phyloP scores from a whole-genome alignment of 2,797 vertebrate species.

The Mormyrus hasselquistii region DNA sequence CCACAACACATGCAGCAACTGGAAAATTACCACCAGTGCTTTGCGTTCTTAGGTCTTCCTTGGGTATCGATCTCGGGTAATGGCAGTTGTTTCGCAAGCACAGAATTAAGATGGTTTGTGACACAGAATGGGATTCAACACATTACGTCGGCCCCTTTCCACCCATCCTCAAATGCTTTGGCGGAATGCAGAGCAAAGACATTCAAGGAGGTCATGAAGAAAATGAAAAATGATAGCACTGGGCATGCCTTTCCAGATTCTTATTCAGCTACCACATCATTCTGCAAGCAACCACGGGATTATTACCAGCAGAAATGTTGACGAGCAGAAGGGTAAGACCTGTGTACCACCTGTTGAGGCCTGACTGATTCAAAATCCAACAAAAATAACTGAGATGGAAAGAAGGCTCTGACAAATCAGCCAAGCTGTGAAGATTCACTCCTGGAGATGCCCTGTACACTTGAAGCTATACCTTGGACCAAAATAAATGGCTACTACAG shows the following conservation, averaged over 20 bases:
- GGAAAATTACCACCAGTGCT: conserved; percentile 11
- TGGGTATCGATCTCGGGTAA: conserved; percentile 25
- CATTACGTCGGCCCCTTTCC: conserved; percentile 9
- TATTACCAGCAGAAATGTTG: neutral
- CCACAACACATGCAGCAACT: conserved; percentile 3
- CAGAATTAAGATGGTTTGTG: conserved; percentile 15
- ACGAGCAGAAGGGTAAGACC: neutral
- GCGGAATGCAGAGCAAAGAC: conserved; percentile 20
- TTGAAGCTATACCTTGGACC: neutral
- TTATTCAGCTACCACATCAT: conserved; percentile 19
- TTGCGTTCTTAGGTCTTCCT: conserved; percentile 21
- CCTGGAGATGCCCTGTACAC: neutral
- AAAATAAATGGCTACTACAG: neutral
- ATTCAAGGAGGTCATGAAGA: conserved; percentile 20
- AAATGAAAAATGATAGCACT: neutral
- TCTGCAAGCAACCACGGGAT: neutral
- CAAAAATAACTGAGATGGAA: neutral
- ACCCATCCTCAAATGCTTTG: conserved; percentile 16
- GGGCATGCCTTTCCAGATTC: neutral
- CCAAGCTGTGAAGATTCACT: neutral
- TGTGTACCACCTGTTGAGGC: neutral
- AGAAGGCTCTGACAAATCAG: neutral
- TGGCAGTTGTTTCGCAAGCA: conserved; percentile 8
- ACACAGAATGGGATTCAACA: conserved; percentile 24
- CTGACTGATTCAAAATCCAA: neutral